Base-by-base conservation (phyloP, 2,797 vertebrate genomes). In the Oryzias dopingdopingensis region DNA sequence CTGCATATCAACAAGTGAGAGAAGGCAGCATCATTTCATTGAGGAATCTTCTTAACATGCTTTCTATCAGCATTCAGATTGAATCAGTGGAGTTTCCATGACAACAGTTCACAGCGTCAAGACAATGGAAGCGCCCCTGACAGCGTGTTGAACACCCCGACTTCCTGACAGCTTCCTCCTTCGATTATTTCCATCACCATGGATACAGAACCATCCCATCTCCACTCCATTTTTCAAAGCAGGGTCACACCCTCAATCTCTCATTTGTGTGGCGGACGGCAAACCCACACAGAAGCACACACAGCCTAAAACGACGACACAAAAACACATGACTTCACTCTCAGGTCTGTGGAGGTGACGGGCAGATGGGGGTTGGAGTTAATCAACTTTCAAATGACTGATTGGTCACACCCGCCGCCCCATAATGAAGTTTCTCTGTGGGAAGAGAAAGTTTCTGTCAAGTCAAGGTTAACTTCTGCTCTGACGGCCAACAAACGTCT, bases 91-190 rank as follows among this genome's bases (percentile, higher is more conserved):
- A 72, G 90, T 91, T 92, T 90, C 90, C 88, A 87, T 88, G 89
- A 88, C 94, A 90, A 94, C 92, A 82, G 90, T 49, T 76, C 57
- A 66, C 62, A 80, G 74, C 64, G 75, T 83, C 85, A 85, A 90
- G 90, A 91, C 94, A 94, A 95, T 92, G 87, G 90, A 83, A 67
- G 81, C 85, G 82, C 85, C 90, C 89, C 89, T 84, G 59, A 91
- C 73, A 88, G 89, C 79, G 86, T 68, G 86, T 81, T 65, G 86
- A 81, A 90, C 86, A 91, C 86, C 85, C 82, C 82, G 89, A 93
- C 92, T 93, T 94, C 90, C 91, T 91, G 87, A 83, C 50, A 81
- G 83, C 88, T 89, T 91, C 85, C 85, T 86, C 66, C 76, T 74
- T 73, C 2, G 72, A 79, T 77, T 90, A 84, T 67, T 85, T 72